A percentile compares a stretch with the other conserved stretches of the same genome.
Conservation (phyloP, 2,113 vertebrate species). For the Paracanthobrama guichenoti region DNA sequence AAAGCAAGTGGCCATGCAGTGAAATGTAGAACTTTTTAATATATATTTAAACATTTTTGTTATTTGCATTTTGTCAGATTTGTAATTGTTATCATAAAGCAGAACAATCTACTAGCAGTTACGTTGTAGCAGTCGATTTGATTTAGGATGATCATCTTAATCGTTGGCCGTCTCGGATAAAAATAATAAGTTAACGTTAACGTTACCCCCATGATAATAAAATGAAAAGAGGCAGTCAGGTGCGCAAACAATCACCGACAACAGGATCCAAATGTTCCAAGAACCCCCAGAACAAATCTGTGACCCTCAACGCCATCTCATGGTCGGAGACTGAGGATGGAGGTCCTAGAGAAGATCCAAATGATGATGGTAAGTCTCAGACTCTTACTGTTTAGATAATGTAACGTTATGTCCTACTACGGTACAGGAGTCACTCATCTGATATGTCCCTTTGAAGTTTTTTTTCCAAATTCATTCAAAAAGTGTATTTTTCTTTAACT, state of each 20-base stretch:
- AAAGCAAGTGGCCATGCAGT: background rate
- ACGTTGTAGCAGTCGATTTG: background rate
- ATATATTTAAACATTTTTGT: background rate
- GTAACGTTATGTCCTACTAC: too few species aligned
- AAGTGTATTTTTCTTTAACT: background rate
- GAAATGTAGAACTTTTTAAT: background rate
- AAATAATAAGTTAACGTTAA: background rate
- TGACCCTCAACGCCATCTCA: background rate
- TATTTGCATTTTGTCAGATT: background rate
- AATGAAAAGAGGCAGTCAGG: constrained; percentile 13
- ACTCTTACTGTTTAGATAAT: background rate
- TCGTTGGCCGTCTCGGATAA: background rate
- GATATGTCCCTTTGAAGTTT: background rate
- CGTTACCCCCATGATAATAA: background rate
- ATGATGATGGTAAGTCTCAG: constrained; percentile 38
- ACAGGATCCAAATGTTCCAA: constrained; percentile 5
- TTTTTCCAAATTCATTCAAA: background rate
- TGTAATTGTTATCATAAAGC: background rate
- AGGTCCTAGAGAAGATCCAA: background rate
- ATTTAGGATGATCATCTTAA: background rate
- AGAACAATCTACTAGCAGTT: background rate
- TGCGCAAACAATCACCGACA: background rate
- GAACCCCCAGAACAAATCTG: background rate
- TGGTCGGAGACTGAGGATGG: background rate
- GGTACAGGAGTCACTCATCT: background rate